A percentile compares a stretch with the other conserved stretches of the same genome.
These are phyloP conservation scores for Subanguina moxae DNA, from an alignment of 1,140 invertebrate species.

Conservation along the genomic window DNA sequence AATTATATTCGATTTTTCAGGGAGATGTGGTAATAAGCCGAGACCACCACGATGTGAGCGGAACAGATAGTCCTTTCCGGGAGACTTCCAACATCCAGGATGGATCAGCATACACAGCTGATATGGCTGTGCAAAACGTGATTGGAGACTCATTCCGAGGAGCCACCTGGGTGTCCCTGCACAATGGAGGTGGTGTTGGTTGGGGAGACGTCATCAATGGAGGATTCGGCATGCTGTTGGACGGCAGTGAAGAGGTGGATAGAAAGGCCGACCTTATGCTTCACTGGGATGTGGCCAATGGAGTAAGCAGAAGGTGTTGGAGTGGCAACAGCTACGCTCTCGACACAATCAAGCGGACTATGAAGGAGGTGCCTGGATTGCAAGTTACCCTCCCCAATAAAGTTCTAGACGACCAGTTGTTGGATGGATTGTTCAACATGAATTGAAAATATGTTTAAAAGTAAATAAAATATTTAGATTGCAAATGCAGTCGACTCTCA, in stretches of 20 bases:
- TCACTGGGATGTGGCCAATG: slow-evolving; percentile 71
- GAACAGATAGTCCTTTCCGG: slow-evolving; percentile 69
- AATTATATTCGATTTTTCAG: slow-evolving; percentile 49
- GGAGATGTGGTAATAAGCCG: slow-evolving; percentile 68
- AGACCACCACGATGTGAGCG: slow-evolving; percentile 72
- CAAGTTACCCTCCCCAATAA: slow-evolving; percentile 48
- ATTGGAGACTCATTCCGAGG: slow-evolving; percentile 69
- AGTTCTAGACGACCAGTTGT: slow-evolving; percentile 36
- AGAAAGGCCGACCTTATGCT: slow-evolving; percentile 64
- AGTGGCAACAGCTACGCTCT: slow-evolving; percentile 48
- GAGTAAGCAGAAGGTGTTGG: slow-evolving; percentile 61
- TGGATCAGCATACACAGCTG: slow-evolving; percentile 62
- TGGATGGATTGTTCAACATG: slow-evolving; percentile 22
- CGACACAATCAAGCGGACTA: slow-evolving; percentile 50
- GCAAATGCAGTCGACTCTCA: no score
- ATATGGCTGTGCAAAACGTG: slow-evolving; percentile 63
- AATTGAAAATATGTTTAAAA: no score
- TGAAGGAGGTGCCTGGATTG: slow-evolving; percentile 34
- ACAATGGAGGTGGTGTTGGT: slow-evolving; percentile 71
- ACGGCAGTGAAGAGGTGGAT: slow-evolving; percentile 65
- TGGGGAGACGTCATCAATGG: slow-evolving; percentile 73
- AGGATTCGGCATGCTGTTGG: slow-evolving; percentile 69
- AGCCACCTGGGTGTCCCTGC: slow-evolving; percentile 70
- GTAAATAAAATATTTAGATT: no score
- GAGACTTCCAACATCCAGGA: slow-evolving; percentile 71